A percentile compares a stretch with the other conserved stretches of the same genome.
These are phyloP conservation scores for Boulengeromyrus knoepffleri DNA, from an alignment of 2,113 vertebrate species.

Conservation along the genomic window DNA sequence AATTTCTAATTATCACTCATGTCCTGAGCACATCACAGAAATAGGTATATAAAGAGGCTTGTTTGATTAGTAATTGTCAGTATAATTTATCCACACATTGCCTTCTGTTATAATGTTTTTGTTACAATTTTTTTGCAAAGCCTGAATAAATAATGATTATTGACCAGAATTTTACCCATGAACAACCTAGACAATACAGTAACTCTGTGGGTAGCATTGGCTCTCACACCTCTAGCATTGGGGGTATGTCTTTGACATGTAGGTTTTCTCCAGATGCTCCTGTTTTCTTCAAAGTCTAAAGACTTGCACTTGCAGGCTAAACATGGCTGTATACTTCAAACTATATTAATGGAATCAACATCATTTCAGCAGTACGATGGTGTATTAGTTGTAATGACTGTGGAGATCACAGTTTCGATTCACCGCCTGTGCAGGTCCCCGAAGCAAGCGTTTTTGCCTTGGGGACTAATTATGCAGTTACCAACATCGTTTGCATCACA, in stretches of 20 bases:
- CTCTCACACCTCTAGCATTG: not conserved
- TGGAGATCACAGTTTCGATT: not conserved
- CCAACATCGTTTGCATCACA: not conserved
- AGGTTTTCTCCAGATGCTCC: not conserved
- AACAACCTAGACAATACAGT: not conserved
- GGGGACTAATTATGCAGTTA: not conserved
- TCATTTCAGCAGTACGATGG: not conserved
- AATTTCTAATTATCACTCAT: not conserved
- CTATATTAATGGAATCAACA: not conserved
- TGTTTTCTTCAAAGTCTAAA: not conserved
- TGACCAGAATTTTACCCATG: not conserved
- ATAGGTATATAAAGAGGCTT: not conserved
- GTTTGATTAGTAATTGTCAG: not conserved
- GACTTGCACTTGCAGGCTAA: not conserved
- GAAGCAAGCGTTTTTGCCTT: not conserved
- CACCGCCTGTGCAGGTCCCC: not conserved
- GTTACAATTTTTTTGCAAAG: not conserved
- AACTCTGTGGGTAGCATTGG: not conserved
- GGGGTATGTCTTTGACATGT: not conserved
- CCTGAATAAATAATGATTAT: not conserved
- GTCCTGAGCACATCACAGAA: not conserved
- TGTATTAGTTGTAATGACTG: not conserved
- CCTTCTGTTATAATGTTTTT: not conserved
- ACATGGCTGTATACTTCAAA: not conserved
- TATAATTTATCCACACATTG: not conserved